Percentiles rank a stretch among this genome's conserved stretches.
Conservation (phyloP, 2,888 invertebrate species). For the Metacarcinus magister region DNA sequence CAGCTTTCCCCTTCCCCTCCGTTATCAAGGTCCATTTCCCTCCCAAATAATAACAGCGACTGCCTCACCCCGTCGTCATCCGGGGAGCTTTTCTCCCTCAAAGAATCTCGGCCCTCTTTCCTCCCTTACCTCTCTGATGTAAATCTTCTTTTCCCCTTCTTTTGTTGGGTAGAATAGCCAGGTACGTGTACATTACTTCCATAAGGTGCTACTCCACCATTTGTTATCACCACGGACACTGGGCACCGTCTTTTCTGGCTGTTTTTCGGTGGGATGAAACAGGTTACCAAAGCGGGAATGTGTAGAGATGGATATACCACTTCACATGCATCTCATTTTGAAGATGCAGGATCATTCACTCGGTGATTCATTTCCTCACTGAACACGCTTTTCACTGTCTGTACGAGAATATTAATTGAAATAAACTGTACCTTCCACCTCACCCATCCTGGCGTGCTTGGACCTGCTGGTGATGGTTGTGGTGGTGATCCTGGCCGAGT, state of each 20-base stretch:
- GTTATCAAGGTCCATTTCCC: constrained; percentile 13
- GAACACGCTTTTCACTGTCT: background rate
- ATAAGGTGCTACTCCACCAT: constrained; percentile 5
- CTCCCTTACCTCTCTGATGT: background rate
- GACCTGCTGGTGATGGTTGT: background rate
- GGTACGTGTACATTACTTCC: constrained; percentile 26
- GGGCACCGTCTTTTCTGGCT: background rate
- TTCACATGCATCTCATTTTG: no score
- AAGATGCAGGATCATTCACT: no score
- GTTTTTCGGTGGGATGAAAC: background rate
- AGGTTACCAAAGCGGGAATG: background rate
- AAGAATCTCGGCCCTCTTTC: background rate
- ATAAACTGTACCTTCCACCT: background rate
- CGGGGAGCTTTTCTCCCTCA: background rate
- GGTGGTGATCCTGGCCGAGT: background rate
- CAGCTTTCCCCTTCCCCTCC: constrained; percentile 11
- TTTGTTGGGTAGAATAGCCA: background rate
- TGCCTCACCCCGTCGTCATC: background rate
- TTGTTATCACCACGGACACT: background rate
- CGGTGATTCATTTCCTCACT: no score
- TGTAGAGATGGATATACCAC: background rate
- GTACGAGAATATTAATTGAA: background rate
- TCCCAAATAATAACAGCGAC: constrained; percentile 15
- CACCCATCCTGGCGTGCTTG: background rate
- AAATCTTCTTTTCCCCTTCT: constrained; percentile 26